A percentile compares a stretch with the other conserved stretches of the same genome.
Conservation (phyloP, 2,113 vertebrate species). For the Irena cyanogastra region DNA sequence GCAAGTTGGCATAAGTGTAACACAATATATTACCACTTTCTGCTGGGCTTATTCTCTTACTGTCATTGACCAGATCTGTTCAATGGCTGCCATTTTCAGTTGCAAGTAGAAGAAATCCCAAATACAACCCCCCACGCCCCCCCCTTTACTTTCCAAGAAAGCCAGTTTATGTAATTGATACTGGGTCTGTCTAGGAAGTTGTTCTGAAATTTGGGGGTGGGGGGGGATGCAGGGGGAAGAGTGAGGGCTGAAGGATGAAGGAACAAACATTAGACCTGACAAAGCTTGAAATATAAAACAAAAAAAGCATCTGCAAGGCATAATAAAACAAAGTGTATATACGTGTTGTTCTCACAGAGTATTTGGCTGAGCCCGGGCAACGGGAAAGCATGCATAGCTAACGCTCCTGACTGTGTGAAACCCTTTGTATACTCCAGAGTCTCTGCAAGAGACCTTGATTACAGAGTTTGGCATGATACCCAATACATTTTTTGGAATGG, state of each 20-base stretch:
- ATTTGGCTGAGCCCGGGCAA: slow-evolving; percentile 87
- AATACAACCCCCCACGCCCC: neutral
- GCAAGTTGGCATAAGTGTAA: slow-evolving; percentile 64
- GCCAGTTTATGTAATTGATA: slow-evolving; percentile 61
- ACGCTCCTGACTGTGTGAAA: slow-evolving; percentile 86
- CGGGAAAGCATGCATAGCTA: slow-evolving; percentile 96
- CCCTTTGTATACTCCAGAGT: slow-evolving; percentile 83
- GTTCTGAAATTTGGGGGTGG: neutral
- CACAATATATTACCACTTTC: slow-evolving; percentile 71
- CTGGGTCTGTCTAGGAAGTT: slow-evolving; percentile 62
- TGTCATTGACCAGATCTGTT: slow-evolving; percentile 68
- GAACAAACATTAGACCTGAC: slow-evolving; percentile 62
- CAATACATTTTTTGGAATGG: slow-evolving; percentile 81
- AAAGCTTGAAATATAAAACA: slow-evolving; percentile 77
- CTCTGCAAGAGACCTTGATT: slow-evolving; percentile 85
- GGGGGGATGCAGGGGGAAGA: neutral
- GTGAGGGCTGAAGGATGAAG: neutral
- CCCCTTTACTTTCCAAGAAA: slow-evolving; percentile 69
- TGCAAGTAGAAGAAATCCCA: slow-evolving; percentile 46
- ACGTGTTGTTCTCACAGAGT: slow-evolving; percentile 81
- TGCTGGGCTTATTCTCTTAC: slow-evolving; percentile 63
- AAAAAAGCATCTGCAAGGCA: slow-evolving; percentile 78
- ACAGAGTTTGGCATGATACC: slow-evolving; percentile 86
- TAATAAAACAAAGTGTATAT: slow-evolving; percentile 82
- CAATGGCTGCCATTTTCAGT: slow-evolving; percentile 56